phyloP scores from a whole-genome alignment of 1,140 invertebrate species.

The Campoletis sonorensis region DNA sequence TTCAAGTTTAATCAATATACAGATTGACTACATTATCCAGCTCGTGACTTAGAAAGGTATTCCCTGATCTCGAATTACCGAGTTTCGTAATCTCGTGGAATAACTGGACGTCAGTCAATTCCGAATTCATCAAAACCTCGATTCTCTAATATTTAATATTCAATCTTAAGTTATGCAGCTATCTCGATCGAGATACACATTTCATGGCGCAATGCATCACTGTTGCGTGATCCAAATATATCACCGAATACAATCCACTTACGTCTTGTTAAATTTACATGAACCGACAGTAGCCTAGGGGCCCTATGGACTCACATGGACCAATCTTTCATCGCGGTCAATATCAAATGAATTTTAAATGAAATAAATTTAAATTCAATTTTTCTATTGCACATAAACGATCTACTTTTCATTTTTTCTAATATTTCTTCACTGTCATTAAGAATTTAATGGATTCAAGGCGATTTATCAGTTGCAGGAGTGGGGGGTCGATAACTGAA shows the following conservation, averaged over 20 bases:
- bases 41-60: neutral
- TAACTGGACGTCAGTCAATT: neutral
- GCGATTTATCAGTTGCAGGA: too few relatives aligned
- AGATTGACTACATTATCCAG: neutral
- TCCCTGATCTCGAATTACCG: neutral
- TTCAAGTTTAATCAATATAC: neutral
- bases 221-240: neutral
- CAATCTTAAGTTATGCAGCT: neutral
- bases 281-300: too few relatives aligned
- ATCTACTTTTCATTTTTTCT: too few relatives aligned
- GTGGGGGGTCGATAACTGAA: too few relatives aligned
- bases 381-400: too few relatives aligned
- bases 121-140: neutral
- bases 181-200: neutral
- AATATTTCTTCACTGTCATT: too few relatives aligned
- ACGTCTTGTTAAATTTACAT: too few relatives aligned
- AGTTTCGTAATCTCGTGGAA: conserved; percentile 17
- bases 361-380: too few relatives aligned
- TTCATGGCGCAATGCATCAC: neutral
- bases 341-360: too few relatives aligned
- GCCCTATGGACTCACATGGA: too few relatives aligned
- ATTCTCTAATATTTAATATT: neutral
- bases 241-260: neutral
- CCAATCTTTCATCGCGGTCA: too few relatives aligned
- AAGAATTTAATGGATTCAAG: too few relatives aligned